Evolutionary conservation across 1,140 invertebrate species (phyloP), one percentile per base, ranked within the genome.

Genomic region (Lepidurus couesii): DNA sequence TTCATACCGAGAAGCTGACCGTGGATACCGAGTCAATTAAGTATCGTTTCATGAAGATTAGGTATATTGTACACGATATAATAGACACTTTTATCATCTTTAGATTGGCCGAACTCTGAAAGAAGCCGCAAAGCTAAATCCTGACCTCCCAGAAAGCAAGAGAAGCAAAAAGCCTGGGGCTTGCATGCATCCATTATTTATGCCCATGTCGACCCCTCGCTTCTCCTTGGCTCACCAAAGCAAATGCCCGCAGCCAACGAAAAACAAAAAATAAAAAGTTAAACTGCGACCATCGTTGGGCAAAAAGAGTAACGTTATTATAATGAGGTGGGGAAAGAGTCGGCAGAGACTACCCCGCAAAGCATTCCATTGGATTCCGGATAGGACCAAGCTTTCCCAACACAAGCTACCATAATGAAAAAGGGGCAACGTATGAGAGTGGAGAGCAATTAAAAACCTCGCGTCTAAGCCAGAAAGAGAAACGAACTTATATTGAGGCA

Each of bases 251-350:
- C 13, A 65, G 53, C 53, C 16, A n/a, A 1, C 13, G 13, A 65
- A 16, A 16, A 65, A 21, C n/a, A 1, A 9, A 7, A 16, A 16
- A 65, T 1, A 65, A 1, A 65, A 65, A 65, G n/a, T 13, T 7
- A 65, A 65, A 7, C 53, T 65, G 53, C 53, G 53, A 13, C 21
- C 53, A 21, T 65, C 13, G 53, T 65, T 21, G 9, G 7, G 3
- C 8, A 65, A 65, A 65, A 16, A 21, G n/a, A 65, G 13, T 5
- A n/a, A 65, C 21, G 21, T 21, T 65, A 65, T 65, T 65, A 65
- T 65, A 65, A 65, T 65, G 53, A 65, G 53, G 53, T 21, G 53
- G 21, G 53, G 21, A 65, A 65, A 65, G 53, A 21, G 53, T 65
- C 53, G 16, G 53, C 53, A 21, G 53, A 21, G 21, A 13, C 53